Conservation (phyloP, 2,888 invertebrate species). For the Lithodes maja region DNA sequence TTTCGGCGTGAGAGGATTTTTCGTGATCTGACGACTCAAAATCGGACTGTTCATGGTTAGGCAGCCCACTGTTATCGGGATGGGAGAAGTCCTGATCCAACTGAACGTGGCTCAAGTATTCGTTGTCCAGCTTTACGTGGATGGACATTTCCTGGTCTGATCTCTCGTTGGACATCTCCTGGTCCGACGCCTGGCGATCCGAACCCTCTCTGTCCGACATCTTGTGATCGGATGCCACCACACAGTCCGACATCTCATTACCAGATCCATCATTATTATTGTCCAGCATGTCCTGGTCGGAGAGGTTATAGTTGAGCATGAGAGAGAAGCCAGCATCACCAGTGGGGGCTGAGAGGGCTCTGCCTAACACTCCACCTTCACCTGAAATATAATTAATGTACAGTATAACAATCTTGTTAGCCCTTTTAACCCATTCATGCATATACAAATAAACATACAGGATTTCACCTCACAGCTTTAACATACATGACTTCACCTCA, state of each 20-base stretch:
- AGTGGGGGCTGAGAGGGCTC: background rate
- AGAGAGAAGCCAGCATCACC: background rate
- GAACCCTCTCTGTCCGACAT: background rate
- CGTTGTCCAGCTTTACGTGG: background rate
- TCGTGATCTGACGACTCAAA: background rate
- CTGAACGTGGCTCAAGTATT: background rate
- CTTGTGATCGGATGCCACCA: background rate
- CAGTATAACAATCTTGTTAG: too few species aligned
- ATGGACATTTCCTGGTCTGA: background rate
- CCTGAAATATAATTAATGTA: background rate
- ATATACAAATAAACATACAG: too few species aligned
- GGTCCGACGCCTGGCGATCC: background rate
- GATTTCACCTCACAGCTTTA: too few species aligned
- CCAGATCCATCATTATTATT: background rate
- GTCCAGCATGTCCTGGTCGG: background rate
- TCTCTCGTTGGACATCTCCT: background rate
- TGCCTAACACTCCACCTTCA: background rate
- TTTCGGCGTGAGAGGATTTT: background rate
- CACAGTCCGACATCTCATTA: background rate
- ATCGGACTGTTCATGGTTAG: background rate
- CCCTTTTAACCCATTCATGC: too few species aligned
- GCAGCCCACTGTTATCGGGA: background rate
- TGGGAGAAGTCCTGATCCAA: background rate
- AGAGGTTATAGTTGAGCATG: background rate
- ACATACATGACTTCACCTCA: too few species aligned